Evolutionary conservation across 2,113 vertebrate genomes (phyloP), one percentile per base, ranked within the genome.

Genomic region (Narcine bancroftii): DNA sequence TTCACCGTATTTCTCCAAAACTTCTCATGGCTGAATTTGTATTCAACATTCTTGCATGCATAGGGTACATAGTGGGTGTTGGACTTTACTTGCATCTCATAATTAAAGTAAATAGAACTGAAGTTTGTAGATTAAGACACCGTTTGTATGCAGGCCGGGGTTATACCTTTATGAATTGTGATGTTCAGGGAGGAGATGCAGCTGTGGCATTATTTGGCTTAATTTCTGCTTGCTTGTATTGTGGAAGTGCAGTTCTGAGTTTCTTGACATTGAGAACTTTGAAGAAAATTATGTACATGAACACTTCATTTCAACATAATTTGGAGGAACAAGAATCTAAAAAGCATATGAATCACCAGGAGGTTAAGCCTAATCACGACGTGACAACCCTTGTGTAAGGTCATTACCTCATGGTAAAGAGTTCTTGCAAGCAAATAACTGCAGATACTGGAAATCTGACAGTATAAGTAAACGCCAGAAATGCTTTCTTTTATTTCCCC

Each of bases 51-150:
- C 93, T 96, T 93, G 97, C 96, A 0, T 95, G 95, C 0, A 1
- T 93, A 29, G 94, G 2, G 0, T 98, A 98, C 6, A 24, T 97
- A 2, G 93, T 71, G 0, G 97, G 97, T 0, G 96, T 98, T 0
- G 96, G 97, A 21, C 96, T 98, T 72, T 98, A 97, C 93, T 94
- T 99, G 92, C 95, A 98, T 92, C 97, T 98, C 0, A 93, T 99
- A 93, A 96, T 94, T 71, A 71, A 75, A 66, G 95, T 98, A 72
- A 99, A 98, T 77, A 24, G 96, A 56, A 97, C 97, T 0, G 97
- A 98, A 0, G 93, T 96, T 36, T 99, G 98, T 93, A 7, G 79
- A 93, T 77, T 29, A 92, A 96, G 97, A 0, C 96, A 96, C 94
- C 94, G 96, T 36, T 93, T 98, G 53, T 99, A 98, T 0, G 94